Percentiles rank a stretch among this genome's conserved stretches.
phyloP scores from a whole-genome alignment of 2,888 invertebrate genomes.

The Coecobrya sp. region DNA sequence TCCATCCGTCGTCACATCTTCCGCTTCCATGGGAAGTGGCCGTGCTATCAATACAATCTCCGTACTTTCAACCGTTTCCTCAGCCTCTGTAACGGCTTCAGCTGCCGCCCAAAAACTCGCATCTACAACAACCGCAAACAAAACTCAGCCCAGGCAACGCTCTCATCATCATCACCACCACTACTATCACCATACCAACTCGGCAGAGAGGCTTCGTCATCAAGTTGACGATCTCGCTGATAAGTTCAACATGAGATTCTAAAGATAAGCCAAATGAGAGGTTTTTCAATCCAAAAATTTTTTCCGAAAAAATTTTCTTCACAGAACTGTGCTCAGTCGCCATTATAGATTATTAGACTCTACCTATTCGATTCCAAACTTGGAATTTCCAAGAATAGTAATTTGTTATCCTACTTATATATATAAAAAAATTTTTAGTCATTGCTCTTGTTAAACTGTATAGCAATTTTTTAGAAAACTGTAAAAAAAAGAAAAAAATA shows the following conservation, averaged over 20 bases:
- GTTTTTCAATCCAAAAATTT: neutral
- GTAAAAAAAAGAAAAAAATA: neutral
- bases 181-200: conserved; percentile 77
- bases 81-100: conserved; percentile 1
- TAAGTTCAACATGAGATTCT: conserved; percentile 80
- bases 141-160: conserved; percentile 32
- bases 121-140: neutral
- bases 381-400: neutral
- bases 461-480: neutral
- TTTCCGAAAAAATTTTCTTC: neutral
- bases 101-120: conserved; percentile 32
- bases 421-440: too few species aligned
- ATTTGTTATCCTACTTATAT: neutral
- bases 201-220: conserved; percentile 69
- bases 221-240: conserved; percentile 75
- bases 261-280: neutral
- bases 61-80: conserved; percentile 7
- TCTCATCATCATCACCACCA: conserved; percentile 76
- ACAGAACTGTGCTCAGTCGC: neutral
- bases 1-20: neutral
- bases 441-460: neutral
- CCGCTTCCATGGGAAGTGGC: conserved; percentile 1
- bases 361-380: too few species aligned
- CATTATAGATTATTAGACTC: too few species aligned
- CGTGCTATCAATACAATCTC: conserved; percentile 7